phyloP scores from a whole-genome alignment of 2,797 vertebrate genomes.

The Xenentodon cancila region DNA sequence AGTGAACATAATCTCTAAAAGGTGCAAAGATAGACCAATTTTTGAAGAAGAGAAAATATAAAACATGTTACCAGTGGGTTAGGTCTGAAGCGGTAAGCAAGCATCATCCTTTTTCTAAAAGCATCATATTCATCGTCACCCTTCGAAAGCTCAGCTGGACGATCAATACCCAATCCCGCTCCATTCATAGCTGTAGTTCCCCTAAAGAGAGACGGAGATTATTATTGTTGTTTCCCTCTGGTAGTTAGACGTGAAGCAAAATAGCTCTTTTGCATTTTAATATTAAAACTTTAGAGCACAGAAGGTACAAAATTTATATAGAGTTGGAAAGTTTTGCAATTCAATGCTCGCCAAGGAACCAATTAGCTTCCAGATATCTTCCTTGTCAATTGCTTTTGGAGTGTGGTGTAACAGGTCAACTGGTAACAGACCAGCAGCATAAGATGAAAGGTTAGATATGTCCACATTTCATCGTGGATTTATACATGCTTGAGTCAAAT shows the following conservation, averaged over 20 bases:
- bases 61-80: slow-evolving; percentile 89
- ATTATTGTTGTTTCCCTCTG: neutral
- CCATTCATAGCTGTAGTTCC: slow-evolving; percentile 89
- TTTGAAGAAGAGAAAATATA: slow-evolving; percentile 12
- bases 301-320: no score
- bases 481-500: no score
- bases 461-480: no score
- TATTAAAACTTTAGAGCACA: no score
- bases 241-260: neutral
- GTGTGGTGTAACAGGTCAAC: no score
- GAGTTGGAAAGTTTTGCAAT: no score
- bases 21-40: neutral
- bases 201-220: slow-evolving; percentile 65
- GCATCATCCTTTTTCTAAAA: slow-evolving; percentile 98
- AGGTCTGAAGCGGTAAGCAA: slow-evolving; percentile 96
- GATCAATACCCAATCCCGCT: slow-evolving; percentile 93
- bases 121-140: slow-evolving; percentile 95
- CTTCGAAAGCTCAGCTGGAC: slow-evolving; percentile 90
- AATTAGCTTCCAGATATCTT: no score
- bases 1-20: neutral
- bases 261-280: no score
- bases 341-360: no score
- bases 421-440: no score
- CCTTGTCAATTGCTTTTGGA: no score
- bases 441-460: no score